Evolutionary conservation across 2,113 vertebrate species (phyloP), one percentile per base, ranked within the genome.

Genomic region (Solea senegalensis): DNA sequence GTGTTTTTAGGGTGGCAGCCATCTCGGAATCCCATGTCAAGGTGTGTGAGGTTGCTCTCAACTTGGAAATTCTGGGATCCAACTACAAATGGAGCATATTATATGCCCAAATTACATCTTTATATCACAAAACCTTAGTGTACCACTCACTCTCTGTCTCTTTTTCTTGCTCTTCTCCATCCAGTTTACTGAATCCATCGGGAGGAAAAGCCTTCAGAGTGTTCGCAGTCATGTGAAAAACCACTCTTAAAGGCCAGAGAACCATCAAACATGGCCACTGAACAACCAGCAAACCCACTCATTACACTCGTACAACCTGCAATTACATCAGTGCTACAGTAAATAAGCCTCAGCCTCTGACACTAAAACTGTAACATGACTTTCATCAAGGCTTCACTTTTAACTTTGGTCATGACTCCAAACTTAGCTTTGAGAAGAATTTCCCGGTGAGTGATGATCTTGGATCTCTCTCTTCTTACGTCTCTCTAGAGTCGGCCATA

Each of bases 131-230:
- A 34, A 34, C 34, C 34, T 34, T 34, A 34, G 5, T 34, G 5
- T 34, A 34, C 34, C 34, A 34, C 34, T 48, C 45, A 34, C 51
- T 5, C 3, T 15, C 40, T 12, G 2, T 9, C 15, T n/a, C 51
- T 12, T 63, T 26, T 80, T 15, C 9, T 28, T 49, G 5, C 39
- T 48, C 78, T 79, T 76, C 61, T 61, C 79, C 48, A 65, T 87
- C 78, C 93, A 99, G 97, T 89, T 93, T 97, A 74, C 88, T 95
- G 86, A 98, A 95, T 90, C 97, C 97, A 76, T 90, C 95, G 65
- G 94, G 93, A 92, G 95, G 95, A 83, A 98, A 98, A 88, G 96
- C 97, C 77, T 99, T 99, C 94, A 93, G 95, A 94, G 95, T 98
- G 73, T 99, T 98, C 88, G 96, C 96, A 45, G 95, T 99, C 79